Evolutionary conservation across 2,888 invertebrate species (phyloP), one percentile per base, ranked within the genome.

Genomic region (Bhutanitis thaidina): DNA sequence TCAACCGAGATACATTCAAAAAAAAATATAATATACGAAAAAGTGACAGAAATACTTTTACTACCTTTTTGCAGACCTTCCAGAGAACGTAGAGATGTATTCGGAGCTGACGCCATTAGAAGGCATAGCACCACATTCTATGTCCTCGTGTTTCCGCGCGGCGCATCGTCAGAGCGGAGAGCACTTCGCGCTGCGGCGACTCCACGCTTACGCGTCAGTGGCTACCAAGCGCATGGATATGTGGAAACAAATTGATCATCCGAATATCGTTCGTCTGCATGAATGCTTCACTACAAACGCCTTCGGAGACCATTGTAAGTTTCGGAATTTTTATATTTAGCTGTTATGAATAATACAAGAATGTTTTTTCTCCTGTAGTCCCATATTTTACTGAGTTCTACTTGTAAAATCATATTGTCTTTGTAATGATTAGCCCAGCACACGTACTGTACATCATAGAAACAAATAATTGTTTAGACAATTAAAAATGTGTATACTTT

Each of bases 181-280:
- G 40, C 93, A 94, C 61, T 96, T 94, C 82, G 97, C 97, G 65
- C 87, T 98, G 58, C 92, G 97, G 52, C 92, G 98, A 66, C 93
- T 98, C 67, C 98, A 98, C 83, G 95, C 96, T 83, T 88, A 80
- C 76, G 94, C 95, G 73, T 93, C 96, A 34, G 93, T 94, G 60
- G 94, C 94, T 64, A 93, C 95, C 36, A 97, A 97, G 72, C 94
- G 97, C 90, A 94, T 98, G 36, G 98, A 98, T 65, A 92, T 94
- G 90, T 99, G 99, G 99, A 97, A 97, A 79, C 95, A 97, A 82
- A 90, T 99, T 51, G 94, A 94, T 72, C 98, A 99, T 86, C 96
- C 98, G 67, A 98, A 98, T 90, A 93, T 99, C 62, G 96, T 98
- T 54, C 95, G 95, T 67, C 90, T 99, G 52, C 93, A 96, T 71